Percentiles rank a stretch among this genome's conserved stretches.
Evolutionary conservation across 1,140 invertebrate species (phyloP).

Genomic region (Piezodorus guildinii): DNA sequence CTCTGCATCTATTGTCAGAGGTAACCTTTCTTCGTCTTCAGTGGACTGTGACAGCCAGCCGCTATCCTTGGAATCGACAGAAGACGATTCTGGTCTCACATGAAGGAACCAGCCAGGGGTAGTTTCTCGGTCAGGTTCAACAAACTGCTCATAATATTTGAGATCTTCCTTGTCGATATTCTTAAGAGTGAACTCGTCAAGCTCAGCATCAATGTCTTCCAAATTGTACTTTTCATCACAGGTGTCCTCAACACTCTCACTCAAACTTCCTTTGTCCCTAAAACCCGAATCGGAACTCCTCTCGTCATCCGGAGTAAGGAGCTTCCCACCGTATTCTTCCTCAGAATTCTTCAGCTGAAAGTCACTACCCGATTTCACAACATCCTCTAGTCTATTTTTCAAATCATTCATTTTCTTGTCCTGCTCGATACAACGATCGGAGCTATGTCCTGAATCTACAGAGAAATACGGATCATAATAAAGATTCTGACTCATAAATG

Average conservation of each 20-base stretch:
- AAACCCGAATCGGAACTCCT: constrained; percentile 43
- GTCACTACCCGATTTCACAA: constrained; percentile 23
- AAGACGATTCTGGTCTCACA: constrained; percentile 17
- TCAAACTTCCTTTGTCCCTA: constrained; percentile 37
- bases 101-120: constrained; percentile 38
- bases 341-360: constrained; percentile 28
- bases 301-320: constrained; percentile 42
- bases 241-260: constrained; percentile 34
- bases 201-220: constrained; percentile 33
- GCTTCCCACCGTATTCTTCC: constrained; percentile 38
- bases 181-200: constrained; percentile 28
- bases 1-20: constrained; percentile 52
- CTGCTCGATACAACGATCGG: constrained; percentile 20
- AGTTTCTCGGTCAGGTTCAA: constrained; percentile 18
- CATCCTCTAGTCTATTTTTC: constrained; percentile 28
- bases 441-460: constrained; percentile 21
- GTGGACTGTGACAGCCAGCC: constrained; percentile 33
- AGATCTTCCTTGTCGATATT: constrained; percentile 18
- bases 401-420: constrained; percentile 28
- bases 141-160: constrained; percentile 16
- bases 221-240: constrained; percentile 40
- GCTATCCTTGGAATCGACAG: constrained; percentile 27
- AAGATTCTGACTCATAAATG: constrained; percentile 5
- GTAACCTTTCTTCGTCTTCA: constrained; percentile 34
- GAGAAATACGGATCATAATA: constrained; percentile 21